phyloP scores from a whole-genome alignment of 2,888 invertebrate genomes.

The Busseola fusca region DNA sequence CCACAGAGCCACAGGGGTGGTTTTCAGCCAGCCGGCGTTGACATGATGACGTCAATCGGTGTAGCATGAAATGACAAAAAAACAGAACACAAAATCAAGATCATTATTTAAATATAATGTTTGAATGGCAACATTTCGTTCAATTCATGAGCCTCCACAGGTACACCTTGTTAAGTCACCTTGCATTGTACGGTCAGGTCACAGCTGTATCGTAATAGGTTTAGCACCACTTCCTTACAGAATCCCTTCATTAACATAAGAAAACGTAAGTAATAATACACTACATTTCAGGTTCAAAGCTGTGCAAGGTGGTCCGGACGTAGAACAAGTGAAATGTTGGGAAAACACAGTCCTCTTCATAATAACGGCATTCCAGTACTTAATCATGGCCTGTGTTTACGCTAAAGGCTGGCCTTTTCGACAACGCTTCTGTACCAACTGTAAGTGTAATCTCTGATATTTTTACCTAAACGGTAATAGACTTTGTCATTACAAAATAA shows the following conservation, averaged over 20 bases:
- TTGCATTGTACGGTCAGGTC: background rate
- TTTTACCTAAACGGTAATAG: background rate
- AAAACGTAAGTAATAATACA: background rate
- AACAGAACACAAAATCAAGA: background rate
- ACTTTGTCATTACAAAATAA: background rate
- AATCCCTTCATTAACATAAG: background rate
- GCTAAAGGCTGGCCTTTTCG: constrained; percentile 94
- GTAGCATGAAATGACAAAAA: background rate
- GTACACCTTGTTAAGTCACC: background rate
- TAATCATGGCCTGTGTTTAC: constrained; percentile 93
- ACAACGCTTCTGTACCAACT: constrained; percentile 91
- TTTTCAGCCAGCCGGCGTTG: background rate
- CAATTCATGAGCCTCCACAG: background rate
- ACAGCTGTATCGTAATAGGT: background rate
- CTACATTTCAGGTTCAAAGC: constrained; percentile 79
- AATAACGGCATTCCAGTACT: constrained; percentile 93
- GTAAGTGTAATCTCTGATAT: constrained; percentile 75
- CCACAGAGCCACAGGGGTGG: too few relatives aligned
- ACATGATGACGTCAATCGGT: background rate
- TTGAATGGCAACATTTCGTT: background rate
- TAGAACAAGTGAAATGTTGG: constrained; percentile 91
- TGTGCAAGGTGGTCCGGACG: constrained; percentile 81
- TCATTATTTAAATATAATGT: background rate
- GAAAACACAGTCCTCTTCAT: constrained; percentile 94
- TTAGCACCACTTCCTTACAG: background rate